Conservation (phyloP, 1,140 invertebrate genomes). For the Monomorium pharaonis region DNA sequence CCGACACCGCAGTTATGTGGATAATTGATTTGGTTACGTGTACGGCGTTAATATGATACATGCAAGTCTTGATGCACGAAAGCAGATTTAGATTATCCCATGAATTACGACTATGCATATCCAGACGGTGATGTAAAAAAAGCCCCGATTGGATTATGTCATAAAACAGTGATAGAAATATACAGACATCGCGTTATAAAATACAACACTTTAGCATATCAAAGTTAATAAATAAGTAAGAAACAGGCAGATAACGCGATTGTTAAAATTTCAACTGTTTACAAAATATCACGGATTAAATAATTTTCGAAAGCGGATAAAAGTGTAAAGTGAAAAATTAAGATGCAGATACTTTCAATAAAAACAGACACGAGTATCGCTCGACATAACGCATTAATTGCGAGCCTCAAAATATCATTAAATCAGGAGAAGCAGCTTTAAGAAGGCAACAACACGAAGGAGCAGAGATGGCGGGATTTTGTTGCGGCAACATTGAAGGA, state of each 20-base stretch:
- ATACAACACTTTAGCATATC: not conserved
- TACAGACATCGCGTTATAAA: too few species aligned
- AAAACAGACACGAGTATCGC: not conserved
- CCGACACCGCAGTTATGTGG: slow-evolving; percentile 42
- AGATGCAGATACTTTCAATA: not conserved
- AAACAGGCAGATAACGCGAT: not conserved
- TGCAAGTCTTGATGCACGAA: not conserved
- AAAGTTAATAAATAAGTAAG: not conserved
- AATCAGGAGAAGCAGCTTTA: not conserved
- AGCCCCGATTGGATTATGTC: not conserved
- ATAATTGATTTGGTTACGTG: slow-evolving; percentile 65
- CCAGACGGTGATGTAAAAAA: not conserved
- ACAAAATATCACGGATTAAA: not conserved
- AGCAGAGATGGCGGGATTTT: not conserved
- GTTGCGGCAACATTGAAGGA: slow-evolving; percentile 34
- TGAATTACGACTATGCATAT: slow-evolving; percentile 18
- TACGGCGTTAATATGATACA: slow-evolving; percentile 40
- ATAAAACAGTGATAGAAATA: not conserved
- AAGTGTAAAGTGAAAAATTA: too few species aligned
- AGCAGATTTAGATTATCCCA: slow-evolving; percentile 52
- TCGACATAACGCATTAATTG: not conserved
- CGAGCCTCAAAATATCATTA: not conserved
- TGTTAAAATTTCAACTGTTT: not conserved
- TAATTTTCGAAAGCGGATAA: not conserved
- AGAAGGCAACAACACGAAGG: not conserved